Evolutionary conservation across 2,113 vertebrate species (phyloP).

Genomic region (Callaeas wilsoni): DNA sequence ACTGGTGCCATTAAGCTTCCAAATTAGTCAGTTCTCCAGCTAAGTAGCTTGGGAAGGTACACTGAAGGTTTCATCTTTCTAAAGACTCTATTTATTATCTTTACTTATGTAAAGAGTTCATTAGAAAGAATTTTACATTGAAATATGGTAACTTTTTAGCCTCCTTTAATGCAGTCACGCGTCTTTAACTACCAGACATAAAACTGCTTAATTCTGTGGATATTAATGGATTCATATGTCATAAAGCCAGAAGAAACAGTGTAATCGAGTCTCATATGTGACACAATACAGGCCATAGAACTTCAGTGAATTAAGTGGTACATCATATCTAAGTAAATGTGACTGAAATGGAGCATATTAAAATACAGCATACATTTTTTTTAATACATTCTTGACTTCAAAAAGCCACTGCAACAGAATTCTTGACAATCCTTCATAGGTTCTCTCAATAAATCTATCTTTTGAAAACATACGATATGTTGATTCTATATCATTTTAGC

Average conservation of each 20-base stretch:
- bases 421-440: neutral
- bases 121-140: constrained; percentile 15
- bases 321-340: neutral
- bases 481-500: neutral
- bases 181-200: neutral
- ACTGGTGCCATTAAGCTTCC: neutral
- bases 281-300: neutral
- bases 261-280: neutral
- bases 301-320: neutral
- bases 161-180: neutral
- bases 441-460: neutral
- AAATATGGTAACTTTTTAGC: constrained; percentile 15
- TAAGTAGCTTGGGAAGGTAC: neutral
- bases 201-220: constrained; percentile 1
- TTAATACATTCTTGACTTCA: neutral
- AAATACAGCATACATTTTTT: neutral
- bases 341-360: neutral
- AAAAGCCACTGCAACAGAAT: neutral
- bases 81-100: constrained; percentile 10
- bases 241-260: neutral
- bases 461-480: neutral
- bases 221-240: constrained; percentile 5
- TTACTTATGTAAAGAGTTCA: neutral
- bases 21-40: neutral
- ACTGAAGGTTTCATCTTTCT: neutral